Base-by-base conservation (phyloP, 2,888 invertebrate species). In the Embidobia sp. region DNA sequence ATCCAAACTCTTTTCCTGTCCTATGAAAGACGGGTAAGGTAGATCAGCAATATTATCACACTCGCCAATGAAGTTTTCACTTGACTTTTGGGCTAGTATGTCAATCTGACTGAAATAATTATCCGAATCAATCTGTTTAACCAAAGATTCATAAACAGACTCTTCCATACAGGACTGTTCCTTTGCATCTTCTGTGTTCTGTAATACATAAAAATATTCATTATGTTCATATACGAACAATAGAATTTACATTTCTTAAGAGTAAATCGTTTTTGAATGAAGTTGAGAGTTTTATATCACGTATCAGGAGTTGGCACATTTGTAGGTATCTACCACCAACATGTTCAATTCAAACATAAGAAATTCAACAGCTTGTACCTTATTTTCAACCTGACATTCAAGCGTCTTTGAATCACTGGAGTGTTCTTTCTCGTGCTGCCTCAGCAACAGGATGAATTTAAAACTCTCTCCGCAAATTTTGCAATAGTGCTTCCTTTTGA, bases 391-490 rank as follows among this genome's bases (percentile, higher is more conserved):
- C 35, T 79, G 82, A 59, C 81, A 82, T 10, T 81, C 80, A 13
- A 81, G 49, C 10, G 29, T 16, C 3, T 63, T 77, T 2, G 42
- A 29, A 35, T 79, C 79, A 48, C 81, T 79, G 1, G 63, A 70
- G 73, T 88, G 88, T 42, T 73, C 67, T 37, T 81, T 83, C 53
- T 87, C 86, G 40, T 89, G 89, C 22, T 86, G 81, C 27, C 84
- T 80, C n/a, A 88, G 80, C 5, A 86, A 77, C 5, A 85, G 79
- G 26, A 86, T 81, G 66, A 87, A 87, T 49, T 81, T 85, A 72
- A 88, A 90, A 51, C 82, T 85, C 40, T 87, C 86, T 1, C 89
- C 89, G 77, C 89, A 90, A 10, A 83, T 82, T 77, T 85, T 84
- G 66, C 88, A 89, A 66, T 89, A 87, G 75, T 85, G 84, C 51